phyloP scores from a whole-genome alignment of 2,797 vertebrate genomes.

The Galago senegalensis region DNA sequence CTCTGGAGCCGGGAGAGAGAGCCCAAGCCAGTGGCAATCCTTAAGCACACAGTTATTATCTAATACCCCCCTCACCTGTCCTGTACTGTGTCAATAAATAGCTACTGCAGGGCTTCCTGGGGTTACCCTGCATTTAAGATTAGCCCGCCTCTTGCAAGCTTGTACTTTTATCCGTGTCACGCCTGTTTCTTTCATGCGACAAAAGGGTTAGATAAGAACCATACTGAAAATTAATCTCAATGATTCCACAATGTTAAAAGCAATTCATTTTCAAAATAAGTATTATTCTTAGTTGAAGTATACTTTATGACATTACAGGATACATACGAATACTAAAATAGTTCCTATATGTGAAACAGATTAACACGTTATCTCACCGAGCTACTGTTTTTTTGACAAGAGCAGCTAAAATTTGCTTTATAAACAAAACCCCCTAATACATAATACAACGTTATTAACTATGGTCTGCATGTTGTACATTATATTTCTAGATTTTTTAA shows the following conservation, averaged over 20 bases:
- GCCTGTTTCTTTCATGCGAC: too few species aligned
- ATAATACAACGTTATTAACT: not conserved
- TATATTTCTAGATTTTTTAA: not conserved
- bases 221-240: not conserved
- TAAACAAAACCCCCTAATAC: not conserved
- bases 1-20: too few species aligned
- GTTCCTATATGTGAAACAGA: not conserved
- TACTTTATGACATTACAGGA: not conserved
- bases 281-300: not conserved
- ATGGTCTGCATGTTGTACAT: not conserved
- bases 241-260: constrained; percentile 39
- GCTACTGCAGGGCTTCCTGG: too few species aligned
- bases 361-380: not conserved
- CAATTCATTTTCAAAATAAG: not conserved
- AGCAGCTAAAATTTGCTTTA: not conserved
- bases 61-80: too few species aligned
- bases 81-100: too few species aligned
- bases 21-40: too few species aligned
- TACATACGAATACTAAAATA: not conserved
- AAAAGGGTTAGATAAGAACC: not conserved
- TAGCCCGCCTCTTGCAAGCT: too few species aligned
- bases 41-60: too few species aligned
- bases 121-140: too few species aligned
- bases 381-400: not conserved
- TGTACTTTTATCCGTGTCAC: too few species aligned